phyloP scores from a whole-genome alignment of 2,797 vertebrate genomes.

The Acropternis orthonyx region DNA sequence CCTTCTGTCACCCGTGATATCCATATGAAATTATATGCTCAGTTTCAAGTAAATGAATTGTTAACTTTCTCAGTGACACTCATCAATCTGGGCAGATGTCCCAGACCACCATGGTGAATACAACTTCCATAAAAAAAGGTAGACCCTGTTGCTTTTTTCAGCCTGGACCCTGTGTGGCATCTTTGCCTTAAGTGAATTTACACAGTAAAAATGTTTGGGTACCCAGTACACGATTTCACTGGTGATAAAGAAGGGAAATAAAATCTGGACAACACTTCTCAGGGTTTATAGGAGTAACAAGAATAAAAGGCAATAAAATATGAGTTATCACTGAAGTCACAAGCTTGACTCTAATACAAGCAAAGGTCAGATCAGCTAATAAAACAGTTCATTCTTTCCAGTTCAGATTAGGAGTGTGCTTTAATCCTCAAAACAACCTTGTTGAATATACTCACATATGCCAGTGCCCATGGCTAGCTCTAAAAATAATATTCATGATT shows the following conservation, averaged over 20 bases:
- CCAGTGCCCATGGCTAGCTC: background rate
- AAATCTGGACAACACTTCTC: background rate
- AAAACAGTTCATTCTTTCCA: constrained; percentile 23
- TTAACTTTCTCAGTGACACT: background rate
- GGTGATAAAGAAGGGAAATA: background rate
- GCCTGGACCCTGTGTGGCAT: background rate
- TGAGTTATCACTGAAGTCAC: constrained; percentile 8
- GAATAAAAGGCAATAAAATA: constrained; percentile 24
- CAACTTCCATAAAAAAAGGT: background rate
- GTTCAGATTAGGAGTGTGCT: background rate
- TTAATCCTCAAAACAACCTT: background rate
- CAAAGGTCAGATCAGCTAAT: constrained; percentile 14
- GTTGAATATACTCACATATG: background rate
- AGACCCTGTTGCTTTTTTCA: background rate
- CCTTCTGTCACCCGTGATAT: background rate
- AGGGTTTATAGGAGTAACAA: constrained; percentile 7
- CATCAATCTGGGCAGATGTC: background rate
- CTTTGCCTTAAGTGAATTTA: background rate
- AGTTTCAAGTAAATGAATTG: background rate
- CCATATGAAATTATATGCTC: background rate
- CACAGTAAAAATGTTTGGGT: background rate
- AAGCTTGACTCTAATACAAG: background rate
- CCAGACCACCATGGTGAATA: background rate
- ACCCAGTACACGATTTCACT: background rate
- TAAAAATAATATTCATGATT: constrained; percentile 10